These are phyloP conservation scores for Drosophila histrio DNA, from an alignment of 2,888 invertebrate genomes.

Conservation along the genomic window DNA sequence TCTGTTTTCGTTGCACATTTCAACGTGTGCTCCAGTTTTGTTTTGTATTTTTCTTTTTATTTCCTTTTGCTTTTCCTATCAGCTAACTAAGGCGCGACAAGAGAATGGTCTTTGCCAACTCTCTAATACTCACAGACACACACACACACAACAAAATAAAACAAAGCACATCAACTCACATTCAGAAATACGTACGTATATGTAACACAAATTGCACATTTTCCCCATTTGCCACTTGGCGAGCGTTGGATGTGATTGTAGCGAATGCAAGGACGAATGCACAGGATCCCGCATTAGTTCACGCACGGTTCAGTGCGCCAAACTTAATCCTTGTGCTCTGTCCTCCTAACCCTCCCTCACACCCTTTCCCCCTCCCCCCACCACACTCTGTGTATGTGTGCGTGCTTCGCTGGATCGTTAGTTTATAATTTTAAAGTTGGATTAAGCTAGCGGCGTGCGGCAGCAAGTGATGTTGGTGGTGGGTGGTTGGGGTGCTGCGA, in stretches of 20 bases:
- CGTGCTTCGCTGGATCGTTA: slow-evolving; percentile 71
- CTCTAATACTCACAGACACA: background rate
- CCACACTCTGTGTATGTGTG: slow-evolving; percentile 21
- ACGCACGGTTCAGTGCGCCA: slow-evolving; percentile 77
- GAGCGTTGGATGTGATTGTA: slow-evolving; percentile 70
- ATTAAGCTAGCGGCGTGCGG: slow-evolving; percentile 63
- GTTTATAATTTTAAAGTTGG: slow-evolving; percentile 81
- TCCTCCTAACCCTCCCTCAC: slow-evolving; percentile 4
- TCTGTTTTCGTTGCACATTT: slow-evolving; percentile 53
- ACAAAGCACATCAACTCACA: slow-evolving; percentile 13
- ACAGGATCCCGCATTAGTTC: slow-evolving; percentile 74
- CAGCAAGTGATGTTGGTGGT: background rate
- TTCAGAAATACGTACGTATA: slow-evolving; percentile 4
- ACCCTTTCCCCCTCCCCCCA: background rate
- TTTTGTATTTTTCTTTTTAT: slow-evolving; percentile 3
- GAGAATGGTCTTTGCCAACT: slow-evolving; percentile 57
- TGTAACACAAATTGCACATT: slow-evolving; percentile 24
- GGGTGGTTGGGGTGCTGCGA: background rate
- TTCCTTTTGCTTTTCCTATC: slow-evolving; percentile 40
- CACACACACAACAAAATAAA: slow-evolving; percentile 18
- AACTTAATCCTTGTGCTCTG: slow-evolving; percentile 75
- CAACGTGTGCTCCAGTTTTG: slow-evolving; percentile 34
- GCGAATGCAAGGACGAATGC: slow-evolving; percentile 75
- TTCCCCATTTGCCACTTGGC: slow-evolving; percentile 55
- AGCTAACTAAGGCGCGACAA: slow-evolving; percentile 65